phyloP scores from a whole-genome alignment of 2,113 vertebrate genomes.

The Tachysurus fulvidraco region DNA sequence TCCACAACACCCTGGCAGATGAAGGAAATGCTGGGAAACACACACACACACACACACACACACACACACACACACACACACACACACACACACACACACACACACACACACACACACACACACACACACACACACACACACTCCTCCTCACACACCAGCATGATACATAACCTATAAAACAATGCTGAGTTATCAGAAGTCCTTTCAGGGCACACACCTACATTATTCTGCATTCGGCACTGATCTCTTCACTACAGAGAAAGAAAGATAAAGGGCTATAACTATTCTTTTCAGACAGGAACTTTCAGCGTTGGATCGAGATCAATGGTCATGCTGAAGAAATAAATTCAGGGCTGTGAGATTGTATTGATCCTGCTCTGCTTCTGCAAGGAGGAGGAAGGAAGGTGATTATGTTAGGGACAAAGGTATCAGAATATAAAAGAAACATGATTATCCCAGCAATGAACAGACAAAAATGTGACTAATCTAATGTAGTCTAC shows the following conservation, averaged over 20 bases:
- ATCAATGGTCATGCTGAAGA: constrained; percentile 72
- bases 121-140: not conserved
- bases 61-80: not conserved
- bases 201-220: constrained; percentile 8
- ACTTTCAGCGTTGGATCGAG: constrained; percentile 70
- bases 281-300: constrained; percentile 61
- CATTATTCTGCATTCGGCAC: constrained; percentile 35
- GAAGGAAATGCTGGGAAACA: not conserved
- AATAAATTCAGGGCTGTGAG: constrained; percentile 73
- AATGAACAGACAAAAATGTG: constrained; percentile 7
- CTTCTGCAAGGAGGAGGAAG: constrained; percentile 62
- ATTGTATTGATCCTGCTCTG: constrained; percentile 73
- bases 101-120: constrained; percentile 5
- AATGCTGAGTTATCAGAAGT: constrained; percentile 18
- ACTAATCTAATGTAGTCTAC: not conserved
- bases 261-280: constrained; percentile 50
- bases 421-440: constrained; percentile 44
- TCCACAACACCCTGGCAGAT: not conserved
- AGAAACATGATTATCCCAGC: constrained; percentile 59
- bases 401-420: constrained; percentile 47
- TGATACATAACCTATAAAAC: constrained; percentile 15
- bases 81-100: not conserved
- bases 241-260: constrained; percentile 42
- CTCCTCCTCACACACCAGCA: constrained; percentile 2
- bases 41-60: not conserved